Percentiles rank a stretch among this genome's conserved stretches.
Conservation (phyloP, 2,113 vertebrate species). For the Xiphorhynchus elegans region DNA sequence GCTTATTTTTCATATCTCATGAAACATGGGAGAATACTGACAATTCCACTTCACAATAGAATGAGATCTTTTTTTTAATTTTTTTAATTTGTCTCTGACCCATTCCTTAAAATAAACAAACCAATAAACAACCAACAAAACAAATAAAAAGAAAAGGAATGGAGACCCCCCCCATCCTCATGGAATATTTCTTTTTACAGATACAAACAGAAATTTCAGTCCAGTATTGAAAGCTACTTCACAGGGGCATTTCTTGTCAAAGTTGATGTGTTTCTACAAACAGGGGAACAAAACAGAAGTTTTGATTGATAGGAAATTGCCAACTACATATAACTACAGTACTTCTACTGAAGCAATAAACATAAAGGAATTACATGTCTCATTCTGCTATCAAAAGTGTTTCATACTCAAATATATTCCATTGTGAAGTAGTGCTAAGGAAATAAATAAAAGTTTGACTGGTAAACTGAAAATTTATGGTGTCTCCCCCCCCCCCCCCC, state of each 20-base stretch:
- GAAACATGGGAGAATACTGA: not conserved
- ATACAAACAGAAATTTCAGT: not conserved
- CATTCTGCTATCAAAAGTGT: not conserved
- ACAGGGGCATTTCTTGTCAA: not conserved
- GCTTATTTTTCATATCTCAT: not conserved
- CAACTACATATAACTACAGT: not conserved
- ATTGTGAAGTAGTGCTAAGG: not conserved
- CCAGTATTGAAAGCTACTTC: not conserved
- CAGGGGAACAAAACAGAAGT: not conserved
- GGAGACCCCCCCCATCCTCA: rapidly evolving
- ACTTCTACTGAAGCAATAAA: not conserved
- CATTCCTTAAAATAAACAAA: not conserved
- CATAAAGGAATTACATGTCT: not conserved
- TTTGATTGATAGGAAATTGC: not conserved
- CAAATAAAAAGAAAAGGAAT: too few relatives aligned
- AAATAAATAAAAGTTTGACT: not conserved
- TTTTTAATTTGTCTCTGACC: not conserved
- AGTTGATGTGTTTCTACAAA: not conserved
- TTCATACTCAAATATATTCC: not conserved
- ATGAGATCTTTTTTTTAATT: not conserved
- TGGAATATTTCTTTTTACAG: not conserved
- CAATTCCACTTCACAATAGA: not conserved
- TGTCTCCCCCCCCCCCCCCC: rapidly evolving
- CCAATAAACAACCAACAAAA: too few relatives aligned
- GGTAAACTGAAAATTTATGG: not conserved